phyloP scores from a whole-genome alignment of 1,140 invertebrate genomes.

The Globodera rostochiensis region DNA sequence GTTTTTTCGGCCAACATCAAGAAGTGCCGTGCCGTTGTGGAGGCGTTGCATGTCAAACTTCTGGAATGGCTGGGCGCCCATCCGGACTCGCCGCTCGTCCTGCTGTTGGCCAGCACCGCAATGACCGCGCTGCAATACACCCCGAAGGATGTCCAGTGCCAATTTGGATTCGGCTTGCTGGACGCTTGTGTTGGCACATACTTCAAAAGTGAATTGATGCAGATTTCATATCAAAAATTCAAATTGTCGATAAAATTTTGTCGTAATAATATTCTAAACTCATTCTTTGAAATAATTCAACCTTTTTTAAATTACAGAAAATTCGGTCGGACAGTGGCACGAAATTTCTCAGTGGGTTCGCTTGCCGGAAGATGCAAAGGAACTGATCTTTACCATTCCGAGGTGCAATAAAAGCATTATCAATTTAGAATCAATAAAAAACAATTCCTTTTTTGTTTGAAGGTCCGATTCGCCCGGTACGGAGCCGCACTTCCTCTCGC shows the following conservation, averaged over 20 bases:
- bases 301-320: background rate
- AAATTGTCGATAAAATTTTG: too few species aligned
- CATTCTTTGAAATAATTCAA: too few species aligned
- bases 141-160: conserved; percentile 11
- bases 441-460: background rate
- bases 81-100: conserved; percentile 41
- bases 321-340: conserved; percentile 27
- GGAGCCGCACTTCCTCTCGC: conserved; percentile 44
- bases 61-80: conserved; percentile 40
- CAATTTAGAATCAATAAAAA: background rate
- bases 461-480: background rate
- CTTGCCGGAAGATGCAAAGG: conserved; percentile 21
- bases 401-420: background rate
- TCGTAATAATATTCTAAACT: too few species aligned
- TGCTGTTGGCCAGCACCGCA: conserved; percentile 32
- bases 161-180: conserved; percentile 39
- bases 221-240: too few species aligned
- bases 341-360: conserved; percentile 48
- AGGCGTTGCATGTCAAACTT: conserved; percentile 23
- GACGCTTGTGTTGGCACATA: conserved; percentile 35
- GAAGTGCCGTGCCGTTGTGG: conserved; percentile 22
- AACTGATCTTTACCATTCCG: conserved; percentile 42
- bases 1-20: background rate
- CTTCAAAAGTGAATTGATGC: conserved; percentile 33
- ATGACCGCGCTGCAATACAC: conserved; percentile 25